These are phyloP conservation scores for Haliclona indistincta DNA, from an alignment of 37 sponge, comb jelly and placozoan genomes.

Conservation along the genomic window DNA sequence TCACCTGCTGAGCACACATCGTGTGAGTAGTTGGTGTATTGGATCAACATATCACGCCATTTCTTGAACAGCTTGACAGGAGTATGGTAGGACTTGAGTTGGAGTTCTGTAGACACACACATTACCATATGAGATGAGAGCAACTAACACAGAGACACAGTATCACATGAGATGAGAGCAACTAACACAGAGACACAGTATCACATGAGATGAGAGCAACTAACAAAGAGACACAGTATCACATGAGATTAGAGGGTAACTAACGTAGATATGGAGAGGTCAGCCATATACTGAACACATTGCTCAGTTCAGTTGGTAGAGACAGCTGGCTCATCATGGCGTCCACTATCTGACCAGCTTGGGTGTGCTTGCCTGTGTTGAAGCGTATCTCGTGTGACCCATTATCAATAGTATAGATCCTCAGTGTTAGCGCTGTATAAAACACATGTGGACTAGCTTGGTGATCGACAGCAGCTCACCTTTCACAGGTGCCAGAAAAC, in stretches of 20 bases:
- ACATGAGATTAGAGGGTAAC: conserved; percentile 13
- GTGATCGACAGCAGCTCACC: too few species aligned
- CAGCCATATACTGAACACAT: conserved; percentile 76
- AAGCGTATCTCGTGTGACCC: conserved; percentile 6
- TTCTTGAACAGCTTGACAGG: conserved; percentile 81
- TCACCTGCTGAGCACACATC: conserved; percentile 49
- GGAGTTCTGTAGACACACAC: conserved; percentile 58
- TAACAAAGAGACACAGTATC: not conserved
- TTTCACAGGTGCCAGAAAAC: conserved; percentile 7
- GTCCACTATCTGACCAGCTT: conserved; percentile 42
- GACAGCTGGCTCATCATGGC: conserved; percentile 30
- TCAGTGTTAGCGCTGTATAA: conserved; percentile 47
- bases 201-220: not conserved
- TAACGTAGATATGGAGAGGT: conserved; percentile 74
- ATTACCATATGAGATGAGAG: not conserved
- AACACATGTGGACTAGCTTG: not conserved
- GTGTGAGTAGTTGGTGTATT: conserved; percentile 61
- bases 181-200: not conserved
- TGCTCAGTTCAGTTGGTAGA: conserved; percentile 21
- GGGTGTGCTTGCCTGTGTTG: conserved; percentile 53
- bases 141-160: not conserved
- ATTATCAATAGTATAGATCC: conserved; percentile 39
- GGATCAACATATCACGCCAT: conserved; percentile 78
- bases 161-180: not conserved
- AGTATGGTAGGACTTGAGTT: conserved; percentile 70